Percentiles rank a stretch among this genome's conserved stretches.
Evolutionary conservation across 2,797 vertebrate species (phyloP).

Genomic region (Synaphobranchus kaupii): DNA sequence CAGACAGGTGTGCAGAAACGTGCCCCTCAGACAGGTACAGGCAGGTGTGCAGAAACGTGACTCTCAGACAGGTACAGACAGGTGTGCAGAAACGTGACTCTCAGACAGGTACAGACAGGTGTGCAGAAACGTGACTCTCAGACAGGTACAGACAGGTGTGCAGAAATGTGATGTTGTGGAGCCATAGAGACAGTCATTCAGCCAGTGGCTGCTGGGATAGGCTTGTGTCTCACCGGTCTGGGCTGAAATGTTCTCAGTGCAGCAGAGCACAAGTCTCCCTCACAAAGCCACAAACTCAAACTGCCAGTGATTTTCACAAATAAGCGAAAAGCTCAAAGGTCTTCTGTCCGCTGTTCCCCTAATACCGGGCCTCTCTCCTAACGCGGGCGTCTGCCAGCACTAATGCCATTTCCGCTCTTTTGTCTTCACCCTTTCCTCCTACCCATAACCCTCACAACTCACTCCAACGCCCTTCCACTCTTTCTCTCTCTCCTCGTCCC

Average conservation of each 20-base stretch:
- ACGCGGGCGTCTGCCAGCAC: not conserved
- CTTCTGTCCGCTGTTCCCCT: not conserved
- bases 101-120: constrained; percentile 20
- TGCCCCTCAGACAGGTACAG: constrained; percentile 7
- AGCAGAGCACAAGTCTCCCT: not conserved
- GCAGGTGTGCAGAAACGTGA: no score
- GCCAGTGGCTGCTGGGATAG: not conserved
- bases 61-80: constrained; percentile 16
- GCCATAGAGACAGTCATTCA: not conserved
- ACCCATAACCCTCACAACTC: not conserved
- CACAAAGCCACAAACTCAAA: not conserved
- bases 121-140: not conserved
- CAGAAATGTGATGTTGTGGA: no score
- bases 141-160: constrained; percentile 15
- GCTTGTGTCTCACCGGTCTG: not conserved
- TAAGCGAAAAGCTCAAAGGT: not conserved
- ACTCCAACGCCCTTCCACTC: not conserved
- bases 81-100: no score
- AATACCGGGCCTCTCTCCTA: not conserved
- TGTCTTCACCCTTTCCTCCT: not conserved
- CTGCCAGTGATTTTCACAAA: not conserved
- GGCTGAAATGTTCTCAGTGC: not conserved
- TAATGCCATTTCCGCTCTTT: not conserved
- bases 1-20: no score
- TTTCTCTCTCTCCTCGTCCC: constrained; percentile 16